Base-by-base conservation (phyloP, 2,888 invertebrate genomes). In the Leucophora obtusa region DNA sequence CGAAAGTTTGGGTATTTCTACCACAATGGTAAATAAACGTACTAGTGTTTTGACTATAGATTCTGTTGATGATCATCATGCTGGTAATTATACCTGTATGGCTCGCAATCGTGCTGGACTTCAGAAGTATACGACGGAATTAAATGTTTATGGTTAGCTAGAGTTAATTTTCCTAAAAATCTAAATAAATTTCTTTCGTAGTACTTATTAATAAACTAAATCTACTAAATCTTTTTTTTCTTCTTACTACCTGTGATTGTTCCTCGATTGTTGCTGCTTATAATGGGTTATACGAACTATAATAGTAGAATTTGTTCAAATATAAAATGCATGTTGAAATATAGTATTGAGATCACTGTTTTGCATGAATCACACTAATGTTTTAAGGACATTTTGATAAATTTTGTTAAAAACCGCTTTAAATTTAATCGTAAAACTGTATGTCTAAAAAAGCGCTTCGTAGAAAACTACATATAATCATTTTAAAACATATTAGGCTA, bases 51-150 rank as follows among this genome's bases (percentile, higher is more conserved):
- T 94, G 87, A 92, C 93, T 85, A 93, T 94, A 86, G 93, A 93
- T 87, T 92, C 93, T 69, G 93, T 93, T 78, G 91, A 92, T 86
- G 92, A 92, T 91, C 91, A 91, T 79, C 94, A 96, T 90, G 93
- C 93, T 84, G 95, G 95, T 79, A 93, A 93, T 86, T 96, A 95
- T 88, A 94, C 94, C 73, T 96, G 96, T 89, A 91, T 93, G 70
- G 95, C 94, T 53, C 92, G 92, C 85, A 96, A 96, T 91, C 90
- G 91, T 84, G 95, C 94, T 82, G 96, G 95, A 84, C 91, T 92
- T 82, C 92, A 93, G 86, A 93, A 92, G 87, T 93, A 93, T 90
- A 92, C 94, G 68, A 93, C 95, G 84, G 91, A 92, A 85, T 91
- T 96, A 87, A 92, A 93, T 91, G 94, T 96, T 85, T 94, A 95